Conservation (phyloP, 35 echinoderm and acorn worm species). For the Acanthaster planci region DNA sequence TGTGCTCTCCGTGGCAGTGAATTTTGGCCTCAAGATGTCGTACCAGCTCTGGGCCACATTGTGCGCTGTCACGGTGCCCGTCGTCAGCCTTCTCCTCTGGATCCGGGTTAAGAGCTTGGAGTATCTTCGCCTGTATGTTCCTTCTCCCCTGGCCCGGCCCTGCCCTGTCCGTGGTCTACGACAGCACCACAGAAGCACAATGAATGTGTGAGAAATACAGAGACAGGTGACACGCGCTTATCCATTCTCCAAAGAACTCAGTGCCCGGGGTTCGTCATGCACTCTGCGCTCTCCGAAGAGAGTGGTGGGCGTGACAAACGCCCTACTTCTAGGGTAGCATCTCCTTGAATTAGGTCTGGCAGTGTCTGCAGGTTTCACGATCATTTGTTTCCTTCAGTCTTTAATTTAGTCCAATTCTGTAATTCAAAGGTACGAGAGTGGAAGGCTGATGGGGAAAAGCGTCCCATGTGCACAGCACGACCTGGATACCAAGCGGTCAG, state of each 20-base stretch:
- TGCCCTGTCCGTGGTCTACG: slow-evolving; percentile 73
- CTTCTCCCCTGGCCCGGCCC: no score
- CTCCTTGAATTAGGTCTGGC: no score
- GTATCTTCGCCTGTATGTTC: slow-evolving; percentile 86
- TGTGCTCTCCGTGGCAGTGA: no score
- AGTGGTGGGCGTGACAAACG: no score
- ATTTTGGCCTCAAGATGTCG: no score
- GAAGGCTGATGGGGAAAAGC: slow-evolving; percentile 49
- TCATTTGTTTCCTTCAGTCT: no score
- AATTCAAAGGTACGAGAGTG: slow-evolving; percentile 61
- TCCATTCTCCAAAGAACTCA: no score
- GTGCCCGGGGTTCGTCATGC: no score
- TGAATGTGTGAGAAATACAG: slow-evolving; percentile 67
- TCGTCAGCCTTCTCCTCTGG: slow-evolving; percentile 43
- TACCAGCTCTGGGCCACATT: neutral
- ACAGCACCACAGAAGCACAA: slow-evolving; percentile 73
- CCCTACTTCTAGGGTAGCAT: no score
- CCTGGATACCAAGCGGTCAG: slow-evolving; percentile 85
- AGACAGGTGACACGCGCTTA: slow-evolving; percentile 47
- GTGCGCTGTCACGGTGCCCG: slow-evolving; percentile 22
- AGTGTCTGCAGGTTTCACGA: no score
- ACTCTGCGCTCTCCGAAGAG: no score
- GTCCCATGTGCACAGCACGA: slow-evolving; percentile 75
- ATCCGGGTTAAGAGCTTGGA: slow-evolving; percentile 69
- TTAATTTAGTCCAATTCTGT: neutral